Percentiles rank a stretch among this genome's conserved stretches.
These are phyloP conservation scores for Tubulanus polymorphus DNA, from an alignment of 2,888 invertebrate species.

Conservation along the genomic window DNA sequence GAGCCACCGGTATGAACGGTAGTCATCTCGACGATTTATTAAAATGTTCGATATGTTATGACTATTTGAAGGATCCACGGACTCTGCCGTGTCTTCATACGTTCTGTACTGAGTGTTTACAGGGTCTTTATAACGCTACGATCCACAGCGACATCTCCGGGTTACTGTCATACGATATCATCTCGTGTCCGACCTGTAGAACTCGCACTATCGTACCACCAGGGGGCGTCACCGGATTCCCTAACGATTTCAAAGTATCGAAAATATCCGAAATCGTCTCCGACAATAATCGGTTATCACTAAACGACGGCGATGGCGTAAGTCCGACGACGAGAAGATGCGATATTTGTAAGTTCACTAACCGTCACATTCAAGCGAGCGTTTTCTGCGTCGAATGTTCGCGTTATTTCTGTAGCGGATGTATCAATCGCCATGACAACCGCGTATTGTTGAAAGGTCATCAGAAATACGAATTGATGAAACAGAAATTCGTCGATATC, in stretches of 20 bases:
- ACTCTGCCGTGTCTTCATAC: conserved; percentile 16
- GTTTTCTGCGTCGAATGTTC: not conserved
- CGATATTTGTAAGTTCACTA: not conserved
- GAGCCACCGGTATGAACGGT: too few relatives aligned
- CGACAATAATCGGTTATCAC: too few relatives aligned
- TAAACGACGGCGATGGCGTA: not conserved
- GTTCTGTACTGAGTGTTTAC: conserved; percentile 13
- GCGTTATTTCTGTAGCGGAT: not conserved
- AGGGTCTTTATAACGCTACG: too few relatives aligned
- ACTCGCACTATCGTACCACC: conserved; percentile 12
- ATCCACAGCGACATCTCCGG: too few relatives aligned
- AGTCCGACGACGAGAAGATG: not conserved
- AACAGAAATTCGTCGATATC: not conserved
- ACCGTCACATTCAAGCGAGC: not conserved
- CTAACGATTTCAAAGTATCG: conserved; percentile 19
- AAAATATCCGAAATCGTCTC: not conserved
- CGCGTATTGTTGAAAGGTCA: not conserved
- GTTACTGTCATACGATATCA: conserved; percentile 3
- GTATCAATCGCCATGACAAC: not conserved
- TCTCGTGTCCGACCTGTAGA: conserved; percentile 25
- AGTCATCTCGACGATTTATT: conserved; percentile 1
- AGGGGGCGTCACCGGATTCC: conserved; percentile 19
- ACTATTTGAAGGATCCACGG: conserved; percentile 9
- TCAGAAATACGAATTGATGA: not conserved
- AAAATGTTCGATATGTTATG: conserved; percentile 16